Conservation (phyloP, 2,113 vertebrate species). For the Atherinomorus stipes region DNA sequence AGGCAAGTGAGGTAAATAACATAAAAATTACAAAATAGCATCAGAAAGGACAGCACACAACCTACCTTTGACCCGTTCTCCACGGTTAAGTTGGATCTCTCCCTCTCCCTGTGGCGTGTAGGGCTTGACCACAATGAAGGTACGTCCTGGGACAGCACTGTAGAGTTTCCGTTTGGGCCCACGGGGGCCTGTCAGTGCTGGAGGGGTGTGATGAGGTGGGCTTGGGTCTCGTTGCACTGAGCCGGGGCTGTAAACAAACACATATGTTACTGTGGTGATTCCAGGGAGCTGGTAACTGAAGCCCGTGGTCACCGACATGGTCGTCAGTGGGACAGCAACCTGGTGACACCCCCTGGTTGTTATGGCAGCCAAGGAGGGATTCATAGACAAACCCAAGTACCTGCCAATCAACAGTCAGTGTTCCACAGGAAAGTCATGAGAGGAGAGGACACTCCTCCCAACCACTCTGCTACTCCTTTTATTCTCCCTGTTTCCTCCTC, state of each 20-base stretch:
- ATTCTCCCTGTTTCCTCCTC: constrained; percentile 55
- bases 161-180: constrained; percentile 97
- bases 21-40: not conserved
- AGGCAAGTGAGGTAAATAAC: not conserved
- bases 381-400: constrained; percentile 58
- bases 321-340: constrained; percentile 61
- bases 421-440: constrained; percentile 70
- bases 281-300: constrained; percentile 89
- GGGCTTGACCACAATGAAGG: constrained; percentile 95
- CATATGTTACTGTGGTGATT: constrained; percentile 94
- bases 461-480: constrained; percentile 53
- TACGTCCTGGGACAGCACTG: constrained; percentile 95
- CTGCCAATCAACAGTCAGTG: constrained; percentile 64
- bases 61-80: constrained; percentile 96
- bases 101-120: constrained; percentile 93
- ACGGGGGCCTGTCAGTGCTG: constrained; percentile 83
- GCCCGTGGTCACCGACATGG: constrained; percentile 85
- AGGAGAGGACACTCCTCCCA: constrained; percentile 60
- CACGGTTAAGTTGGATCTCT: constrained; percentile 95
- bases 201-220: constrained; percentile 83
- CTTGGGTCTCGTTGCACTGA: constrained; percentile 86
- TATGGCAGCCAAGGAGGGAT: constrained; percentile 58
- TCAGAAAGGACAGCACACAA: not conserved
- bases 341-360: constrained; percentile 70
- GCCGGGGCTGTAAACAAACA: constrained; percentile 97